Evolutionary conservation across 2,797 vertebrate species (phyloP).

Genomic region (Rhodeus uyekii): DNA sequence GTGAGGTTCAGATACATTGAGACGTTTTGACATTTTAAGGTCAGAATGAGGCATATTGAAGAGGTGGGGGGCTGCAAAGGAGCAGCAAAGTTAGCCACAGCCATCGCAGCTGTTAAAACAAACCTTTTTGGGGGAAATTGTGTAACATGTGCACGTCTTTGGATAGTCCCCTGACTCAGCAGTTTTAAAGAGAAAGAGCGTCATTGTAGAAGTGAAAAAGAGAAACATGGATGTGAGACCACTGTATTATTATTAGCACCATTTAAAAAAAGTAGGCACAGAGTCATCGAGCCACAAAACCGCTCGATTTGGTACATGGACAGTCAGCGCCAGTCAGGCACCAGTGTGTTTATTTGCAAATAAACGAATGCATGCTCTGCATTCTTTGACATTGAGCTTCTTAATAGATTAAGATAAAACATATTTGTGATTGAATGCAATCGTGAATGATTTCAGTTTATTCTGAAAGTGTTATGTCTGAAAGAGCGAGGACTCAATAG

Average conservation of each 20-base stretch:
- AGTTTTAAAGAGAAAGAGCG: constrained; percentile 31
- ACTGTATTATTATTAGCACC: constrained; percentile 44
- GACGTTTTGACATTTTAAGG: background rate
- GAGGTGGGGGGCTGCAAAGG: constrained; percentile 6
- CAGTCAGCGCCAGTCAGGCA: background rate
- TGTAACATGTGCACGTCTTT: constrained; percentile 50
- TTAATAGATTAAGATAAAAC: background rate
- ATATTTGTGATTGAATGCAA: background rate
- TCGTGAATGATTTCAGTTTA: background rate
- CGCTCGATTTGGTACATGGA: background rate
- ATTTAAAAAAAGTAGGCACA: background rate
- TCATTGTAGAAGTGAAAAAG: constrained; percentile 31
- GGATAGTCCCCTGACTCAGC: constrained; percentile 30
- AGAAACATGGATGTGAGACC: background rate
- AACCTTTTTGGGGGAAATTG: constrained; percentile 56
- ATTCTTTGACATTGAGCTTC: background rate
- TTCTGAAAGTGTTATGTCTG: background rate
- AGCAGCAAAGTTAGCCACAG: constrained; percentile 43
- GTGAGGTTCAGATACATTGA: background rate
- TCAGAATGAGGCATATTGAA: background rate
- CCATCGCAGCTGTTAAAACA: constrained; percentile 75
- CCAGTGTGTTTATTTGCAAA: background rate
- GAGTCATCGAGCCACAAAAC: background rate
- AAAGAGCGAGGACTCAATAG: too few relatives aligned
- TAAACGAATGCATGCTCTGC: background rate